Conservation (phyloP, 2,113 vertebrate species). For the Saguinus midas region DNA sequence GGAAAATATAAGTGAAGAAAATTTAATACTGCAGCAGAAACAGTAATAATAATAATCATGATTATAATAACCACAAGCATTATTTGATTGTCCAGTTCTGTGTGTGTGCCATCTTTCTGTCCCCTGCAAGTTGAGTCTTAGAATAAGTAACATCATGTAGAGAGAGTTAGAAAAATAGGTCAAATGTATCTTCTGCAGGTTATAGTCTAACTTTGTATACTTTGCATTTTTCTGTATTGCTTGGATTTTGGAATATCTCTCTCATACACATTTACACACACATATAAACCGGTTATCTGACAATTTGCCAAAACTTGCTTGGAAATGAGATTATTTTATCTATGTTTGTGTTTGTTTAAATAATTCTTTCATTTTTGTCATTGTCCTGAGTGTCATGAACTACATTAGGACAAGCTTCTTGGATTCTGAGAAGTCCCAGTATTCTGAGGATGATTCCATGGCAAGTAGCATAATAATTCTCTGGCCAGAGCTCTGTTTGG, state of each 20-base stretch:
- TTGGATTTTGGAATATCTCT: not conserved
- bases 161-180: not conserved
- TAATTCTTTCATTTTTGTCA: not conserved
- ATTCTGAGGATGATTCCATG: not conserved
- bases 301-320: not conserved
- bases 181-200: not conserved
- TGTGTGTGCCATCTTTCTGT: not conserved
- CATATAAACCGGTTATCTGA: not conserved
- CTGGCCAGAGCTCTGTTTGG: not conserved
- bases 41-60: no score
- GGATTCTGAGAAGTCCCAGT: not conserved
- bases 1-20: not conserved
- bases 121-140: not conserved
- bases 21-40: not conserved
- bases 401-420: no score
- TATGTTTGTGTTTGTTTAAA: not conserved
- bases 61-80: not conserved
- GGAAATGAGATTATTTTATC: not conserved
- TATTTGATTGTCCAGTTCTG: not conserved
- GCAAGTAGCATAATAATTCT: not conserved
- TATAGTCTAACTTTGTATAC: not conserved
- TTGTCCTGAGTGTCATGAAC: not conserved
- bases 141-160: not conserved
- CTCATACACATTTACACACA: not conserved
- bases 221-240: not conserved